phyloP scores from a whole-genome alignment of 2,797 vertebrate species.

The Gambusia yucatana region DNA sequence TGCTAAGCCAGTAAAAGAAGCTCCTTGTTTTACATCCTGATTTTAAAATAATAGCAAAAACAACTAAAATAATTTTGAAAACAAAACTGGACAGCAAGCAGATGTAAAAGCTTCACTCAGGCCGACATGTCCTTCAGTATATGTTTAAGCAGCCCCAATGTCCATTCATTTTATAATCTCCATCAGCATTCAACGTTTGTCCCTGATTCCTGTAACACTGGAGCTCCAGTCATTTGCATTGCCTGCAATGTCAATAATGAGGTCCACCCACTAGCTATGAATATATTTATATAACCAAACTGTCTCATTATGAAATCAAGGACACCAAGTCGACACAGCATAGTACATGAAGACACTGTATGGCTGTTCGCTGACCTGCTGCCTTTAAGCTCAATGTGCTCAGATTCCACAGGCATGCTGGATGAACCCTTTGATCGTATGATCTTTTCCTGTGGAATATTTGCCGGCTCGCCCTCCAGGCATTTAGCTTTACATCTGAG shows the following conservation, averaged over 20 bases:
- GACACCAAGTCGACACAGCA: conserved; percentile 20
- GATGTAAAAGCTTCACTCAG: background rate
- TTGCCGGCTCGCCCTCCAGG: conserved; percentile 29
- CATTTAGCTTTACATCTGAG: conserved; percentile 23
- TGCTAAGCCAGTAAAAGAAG: too few relatives aligned
- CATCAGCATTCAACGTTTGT: conserved; percentile 39
- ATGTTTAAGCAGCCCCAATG: background rate
- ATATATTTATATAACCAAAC: conserved; percentile 49
- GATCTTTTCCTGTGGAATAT: conserved; percentile 41
- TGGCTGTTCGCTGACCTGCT: conserved; percentile 33
- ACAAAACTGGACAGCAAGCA: background rate
- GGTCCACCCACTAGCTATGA: conserved; percentile 61
- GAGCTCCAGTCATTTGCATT: conserved; percentile 47
- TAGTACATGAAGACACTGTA: conserved; percentile 10
- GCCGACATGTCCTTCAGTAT: background rate
- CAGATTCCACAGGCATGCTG: conserved; percentile 33
- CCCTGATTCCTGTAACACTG: conserved; percentile 31
- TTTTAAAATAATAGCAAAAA: background rate
- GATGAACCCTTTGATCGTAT: conserved; percentile 56
- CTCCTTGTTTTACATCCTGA: background rate
- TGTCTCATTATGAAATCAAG: conserved; percentile 61
- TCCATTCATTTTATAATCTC: background rate
- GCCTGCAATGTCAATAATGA: conserved; percentile 59
- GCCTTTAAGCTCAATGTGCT: conserved; percentile 44
- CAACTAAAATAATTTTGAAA: background rate